These are phyloP conservation scores for Carabus problematicus DNA, from an alignment of 2,888 invertebrate species.

Conservation along the genomic window DNA sequence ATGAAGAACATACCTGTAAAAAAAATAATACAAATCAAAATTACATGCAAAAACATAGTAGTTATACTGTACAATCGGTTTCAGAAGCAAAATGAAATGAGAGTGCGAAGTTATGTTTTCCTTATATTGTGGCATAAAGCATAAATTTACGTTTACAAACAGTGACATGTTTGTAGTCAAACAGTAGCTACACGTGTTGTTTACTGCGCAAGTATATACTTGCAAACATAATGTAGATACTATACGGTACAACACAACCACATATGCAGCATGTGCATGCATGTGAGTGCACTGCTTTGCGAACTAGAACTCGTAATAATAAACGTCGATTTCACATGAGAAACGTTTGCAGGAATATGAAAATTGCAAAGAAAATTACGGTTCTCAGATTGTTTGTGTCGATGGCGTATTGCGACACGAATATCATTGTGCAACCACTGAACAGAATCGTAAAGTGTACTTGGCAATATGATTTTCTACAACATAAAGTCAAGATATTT, in stretches of 20 bases:
- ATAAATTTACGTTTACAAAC: too few relatives aligned
- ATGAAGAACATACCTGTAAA: too few relatives aligned
- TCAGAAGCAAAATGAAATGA: too few relatives aligned
- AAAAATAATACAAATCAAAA: too few relatives aligned
- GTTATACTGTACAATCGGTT: too few relatives aligned
- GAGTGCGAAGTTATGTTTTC: too few relatives aligned
- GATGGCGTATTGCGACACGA: slow-evolving; percentile 46
- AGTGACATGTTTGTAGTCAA: not conserved
- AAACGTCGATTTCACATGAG: slow-evolving; percentile 17
- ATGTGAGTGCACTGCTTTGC: not conserved
- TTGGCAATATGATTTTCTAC: too few relatives aligned
- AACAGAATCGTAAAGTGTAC: too few relatives aligned
- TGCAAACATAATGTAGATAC: not conserved
- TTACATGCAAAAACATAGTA: too few relatives aligned
- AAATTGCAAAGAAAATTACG: slow-evolving; percentile 8
- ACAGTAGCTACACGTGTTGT: not conserved
- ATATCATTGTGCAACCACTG: slow-evolving; percentile 46
- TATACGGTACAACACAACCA: not conserved
- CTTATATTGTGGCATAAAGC: too few relatives aligned
- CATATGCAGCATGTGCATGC: not conserved
- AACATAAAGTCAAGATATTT: too few relatives aligned
- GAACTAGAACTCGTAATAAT: not conserved
- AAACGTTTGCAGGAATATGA: not conserved
- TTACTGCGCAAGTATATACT: not conserved
- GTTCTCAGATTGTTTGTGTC: slow-evolving; percentile 38